Evolutionary conservation across 92 coral and sea anemone species (phyloP), one percentile per base, ranked within the genome.

Genomic region (Zoanthus solanderi): DNA sequence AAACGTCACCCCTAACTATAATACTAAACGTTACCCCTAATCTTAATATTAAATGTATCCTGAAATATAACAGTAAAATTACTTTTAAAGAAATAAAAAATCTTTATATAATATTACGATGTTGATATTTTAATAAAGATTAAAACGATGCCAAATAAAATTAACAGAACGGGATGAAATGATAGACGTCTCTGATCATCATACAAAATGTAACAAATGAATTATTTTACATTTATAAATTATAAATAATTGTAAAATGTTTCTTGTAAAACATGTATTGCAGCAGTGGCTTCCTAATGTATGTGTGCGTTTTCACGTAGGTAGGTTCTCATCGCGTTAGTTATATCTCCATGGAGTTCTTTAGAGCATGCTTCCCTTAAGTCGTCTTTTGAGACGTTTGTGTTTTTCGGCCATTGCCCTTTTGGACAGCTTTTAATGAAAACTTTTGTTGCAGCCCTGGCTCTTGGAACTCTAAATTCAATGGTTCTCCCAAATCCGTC

Each of bases 351-450:
- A 83, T 61, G 80, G 46, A 75, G 76, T 61, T 61, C 68, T 17
- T 61, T 61, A 16, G 68, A 61, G 68, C 68, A 61, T 0, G 68
- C 29, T 61, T 61, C 68, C 0, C 6, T 61, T 17, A 61, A 61
- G 28, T 17, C 68, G 28, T 16, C 68, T n/a, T 61, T 61, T 61
- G 28, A 61, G 28, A 61, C 68, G 29, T 61, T 61, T 61, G 68
- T 61, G 8, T 61, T 17, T 18, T 42, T 78, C 47, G 75, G 75
- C 75, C 75, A 71, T 29, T 29, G 75, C 4, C 75, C 68, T 61
- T 76, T 61, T 2, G 82, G 82, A 13, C 34, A 32, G n/a, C 34
- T 32, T 44, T 76, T 76, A 45, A 76, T 76, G 82, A 76, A 76
- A 6, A 76, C 82, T 47, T 76, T 76, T 37, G 48, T 31, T 53